Percentiles rank a stretch among this genome's conserved stretches.
Conservation (phyloP, 2,113 vertebrate genomes). For the Oreochromis tanganicae region DNA sequence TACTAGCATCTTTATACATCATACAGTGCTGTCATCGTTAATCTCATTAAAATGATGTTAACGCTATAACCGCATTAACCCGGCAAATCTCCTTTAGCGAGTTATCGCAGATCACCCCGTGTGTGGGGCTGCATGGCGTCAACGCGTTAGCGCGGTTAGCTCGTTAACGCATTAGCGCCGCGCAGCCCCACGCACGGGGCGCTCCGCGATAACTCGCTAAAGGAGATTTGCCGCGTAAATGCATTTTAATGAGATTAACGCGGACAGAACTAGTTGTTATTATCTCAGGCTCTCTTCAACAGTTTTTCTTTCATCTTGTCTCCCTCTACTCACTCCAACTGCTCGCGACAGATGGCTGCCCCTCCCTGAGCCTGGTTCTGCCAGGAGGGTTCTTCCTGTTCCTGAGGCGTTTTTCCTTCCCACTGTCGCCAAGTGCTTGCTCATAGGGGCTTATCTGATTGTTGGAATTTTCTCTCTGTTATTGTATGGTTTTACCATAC, state of each 20-base stretch:
- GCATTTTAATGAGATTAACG: fast-evolving
- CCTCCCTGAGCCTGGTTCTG: background rate
- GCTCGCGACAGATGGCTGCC: background rate
- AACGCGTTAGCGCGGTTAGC: too few species aligned
- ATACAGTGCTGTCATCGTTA: too few species aligned
- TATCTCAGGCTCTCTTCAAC: background rate
- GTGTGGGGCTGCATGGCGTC: too few species aligned
- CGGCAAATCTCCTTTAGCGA: too few species aligned
- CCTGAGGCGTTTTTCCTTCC: background rate
- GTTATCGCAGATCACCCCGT: too few species aligned
- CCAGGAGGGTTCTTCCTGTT: background rate
- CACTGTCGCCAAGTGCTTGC: background rate
- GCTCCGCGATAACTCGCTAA: background rate
- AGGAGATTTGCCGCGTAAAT: fast-evolving
- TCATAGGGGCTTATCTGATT: background rate
- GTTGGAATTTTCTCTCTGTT: background rate
- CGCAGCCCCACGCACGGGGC: background rate
- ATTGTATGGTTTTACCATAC: background rate
- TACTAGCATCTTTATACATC: background rate
- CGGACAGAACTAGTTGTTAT: background rate
- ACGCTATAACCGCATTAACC: too few species aligned
- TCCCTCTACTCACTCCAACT: background rate
- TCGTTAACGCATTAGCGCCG: too few species aligned
- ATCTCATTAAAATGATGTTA: too few species aligned
- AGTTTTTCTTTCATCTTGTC: background rate